phyloP scores from a whole-genome alignment of 2,113 vertebrate species.

The Lophius piscatorius region DNA sequence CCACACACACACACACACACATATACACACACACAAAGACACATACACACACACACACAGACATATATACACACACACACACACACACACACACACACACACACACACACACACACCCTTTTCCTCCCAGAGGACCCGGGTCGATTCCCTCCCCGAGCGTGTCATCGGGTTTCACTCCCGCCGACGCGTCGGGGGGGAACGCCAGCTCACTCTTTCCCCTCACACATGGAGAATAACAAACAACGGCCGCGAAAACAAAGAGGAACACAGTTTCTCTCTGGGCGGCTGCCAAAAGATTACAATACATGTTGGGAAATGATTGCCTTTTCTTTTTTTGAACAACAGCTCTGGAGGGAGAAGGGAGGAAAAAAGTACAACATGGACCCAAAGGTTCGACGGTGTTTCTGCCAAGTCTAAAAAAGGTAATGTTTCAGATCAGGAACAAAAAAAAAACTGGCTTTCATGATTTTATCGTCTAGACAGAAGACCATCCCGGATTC shows the following conservation, averaged over 20 bases:
- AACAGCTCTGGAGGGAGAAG: slow-evolving; percentile 3
- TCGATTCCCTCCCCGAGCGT: slow-evolving; percentile 42
- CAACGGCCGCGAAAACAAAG: slow-evolving; percentile 65
- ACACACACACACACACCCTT: slow-evolving; percentile 13
- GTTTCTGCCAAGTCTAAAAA: no score
- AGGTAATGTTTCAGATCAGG: background rate
- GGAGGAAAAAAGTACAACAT: background rate
- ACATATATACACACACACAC: no score
- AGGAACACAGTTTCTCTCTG: slow-evolving; percentile 44
- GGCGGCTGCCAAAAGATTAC: slow-evolving; percentile 61
- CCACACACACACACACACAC: slow-evolving; percentile 22
- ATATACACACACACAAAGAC: slow-evolving; percentile 17
- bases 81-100: slow-evolving; percentile 18
- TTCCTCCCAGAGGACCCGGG: slow-evolving; percentile 52
- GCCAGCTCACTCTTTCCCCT: slow-evolving; percentile 66
- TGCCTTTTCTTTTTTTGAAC: slow-evolving; percentile 23
- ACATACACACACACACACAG: no score
- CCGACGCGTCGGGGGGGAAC: slow-evolving; percentile 53
- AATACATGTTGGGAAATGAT: slow-evolving; percentile 29
- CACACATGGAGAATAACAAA: slow-evolving; percentile 68
- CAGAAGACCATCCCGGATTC: background rate
- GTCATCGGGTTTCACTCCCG: slow-evolving; percentile 63
- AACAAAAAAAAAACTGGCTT: background rate
- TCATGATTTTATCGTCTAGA: background rate
- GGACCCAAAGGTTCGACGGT: no score